These are phyloP conservation scores for Candidula unifasciata DNA, from an alignment of 2,888 invertebrate genomes.

Conservation along the genomic window DNA sequence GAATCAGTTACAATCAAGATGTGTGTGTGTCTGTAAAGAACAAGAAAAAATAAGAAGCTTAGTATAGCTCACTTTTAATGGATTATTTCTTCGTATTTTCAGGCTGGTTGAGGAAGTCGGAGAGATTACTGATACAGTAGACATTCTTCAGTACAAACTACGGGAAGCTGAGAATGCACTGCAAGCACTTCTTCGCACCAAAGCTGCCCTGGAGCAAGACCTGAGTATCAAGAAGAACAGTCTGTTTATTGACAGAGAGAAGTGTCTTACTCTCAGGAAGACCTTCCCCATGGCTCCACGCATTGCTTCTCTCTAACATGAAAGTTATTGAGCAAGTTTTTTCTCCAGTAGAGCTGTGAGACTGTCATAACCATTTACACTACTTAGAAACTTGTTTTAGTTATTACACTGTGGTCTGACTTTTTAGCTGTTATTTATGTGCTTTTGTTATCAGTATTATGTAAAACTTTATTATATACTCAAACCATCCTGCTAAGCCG, in stretches of 20 bases:
- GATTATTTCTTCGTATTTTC: slow-evolving; percentile 9
- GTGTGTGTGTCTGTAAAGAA: no score
- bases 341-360: not conserved
- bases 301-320: slow-evolving; percentile 66
- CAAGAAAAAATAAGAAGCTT: no score
- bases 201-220: slow-evolving; percentile 90
- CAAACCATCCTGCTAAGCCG: no score
- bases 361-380: not conserved
- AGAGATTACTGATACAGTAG: slow-evolving; percentile 90
- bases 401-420: no score
- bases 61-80: no score
- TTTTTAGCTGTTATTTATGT: no score
- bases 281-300: slow-evolving; percentile 85
- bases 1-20: no score
- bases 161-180: slow-evolving; percentile 80
- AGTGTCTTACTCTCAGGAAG: slow-evolving; percentile 92
- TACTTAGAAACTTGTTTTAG: no score
- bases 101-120: slow-evolving; percentile 91
- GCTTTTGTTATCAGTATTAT: no score
- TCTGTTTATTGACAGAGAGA: slow-evolving; percentile 94
- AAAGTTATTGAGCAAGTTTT: not conserved
- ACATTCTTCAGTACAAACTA: slow-evolving; percentile 87
- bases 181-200: slow-evolving; percentile 85
- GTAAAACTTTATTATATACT: no score
- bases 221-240: slow-evolving; percentile 90